Percentiles rank a stretch among this genome's conserved stretches.
These are phyloP conservation scores for Protophormia terraenovae DNA, from an alignment of 2,888 invertebrate genomes.

Conservation along the genomic window DNA sequence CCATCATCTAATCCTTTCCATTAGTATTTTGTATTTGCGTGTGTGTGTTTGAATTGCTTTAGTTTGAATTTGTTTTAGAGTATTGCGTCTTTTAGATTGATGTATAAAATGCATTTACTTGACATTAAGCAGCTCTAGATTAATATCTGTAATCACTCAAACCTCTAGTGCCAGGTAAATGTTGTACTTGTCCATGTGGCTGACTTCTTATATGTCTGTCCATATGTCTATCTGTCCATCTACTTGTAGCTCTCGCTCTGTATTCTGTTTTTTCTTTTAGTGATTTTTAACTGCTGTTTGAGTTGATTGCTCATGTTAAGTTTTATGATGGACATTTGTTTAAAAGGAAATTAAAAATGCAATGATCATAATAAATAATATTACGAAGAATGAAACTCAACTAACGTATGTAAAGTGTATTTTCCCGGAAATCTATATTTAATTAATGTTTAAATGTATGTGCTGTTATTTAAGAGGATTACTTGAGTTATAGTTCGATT, in stretches of 20 bases:
- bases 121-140: constrained; percentile 72
- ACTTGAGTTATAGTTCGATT: background rate
- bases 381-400: constrained; percentile 1
- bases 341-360: constrained; percentile 54
- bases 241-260: constrained; percentile 9
- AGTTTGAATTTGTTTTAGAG: background rate
- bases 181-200: constrained; percentile 42
- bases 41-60: constrained; percentile 15
- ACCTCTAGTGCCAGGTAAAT: constrained; percentile 64
- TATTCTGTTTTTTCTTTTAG: background rate
- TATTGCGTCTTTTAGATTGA: constrained; percentile 65
- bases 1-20: constrained; percentile 52
- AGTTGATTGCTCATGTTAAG: constrained; percentile 61
- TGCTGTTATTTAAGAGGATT: background rate
- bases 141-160: constrained; percentile 70
- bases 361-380: constrained; percentile 48
- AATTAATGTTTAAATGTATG: constrained; percentile 14
- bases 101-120: constrained; percentile 69
- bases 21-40: constrained; percentile 14
- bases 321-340: constrained; percentile 66
- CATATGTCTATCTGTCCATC: constrained; percentile 42
- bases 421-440: constrained; percentile 53
- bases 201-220: constrained; percentile 7
- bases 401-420: constrained; percentile 17
- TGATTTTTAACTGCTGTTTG: constrained; percentile 56